Conservation (phyloP, 2,888 invertebrate species). For the Xestobium rufovillosum region DNA sequence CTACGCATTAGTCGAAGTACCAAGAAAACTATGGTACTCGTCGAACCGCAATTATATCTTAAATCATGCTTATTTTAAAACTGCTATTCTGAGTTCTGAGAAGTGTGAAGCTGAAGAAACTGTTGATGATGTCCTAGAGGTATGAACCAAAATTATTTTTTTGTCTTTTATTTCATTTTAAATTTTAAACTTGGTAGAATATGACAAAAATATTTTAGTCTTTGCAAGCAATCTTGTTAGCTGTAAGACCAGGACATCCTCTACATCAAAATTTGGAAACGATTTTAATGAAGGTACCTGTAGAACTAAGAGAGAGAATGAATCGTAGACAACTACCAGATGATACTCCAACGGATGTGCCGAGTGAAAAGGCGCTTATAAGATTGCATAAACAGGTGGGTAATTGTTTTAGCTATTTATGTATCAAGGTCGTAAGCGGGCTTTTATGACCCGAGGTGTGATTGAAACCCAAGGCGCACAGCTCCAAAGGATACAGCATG, state of each 20-base stretch:
- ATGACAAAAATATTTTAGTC: slow-evolving; percentile 51
- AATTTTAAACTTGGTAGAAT: slow-evolving; percentile 6
- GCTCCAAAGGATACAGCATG: no score
- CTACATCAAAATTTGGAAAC: slow-evolving; percentile 77
- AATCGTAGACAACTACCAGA: slow-evolving; percentile 53
- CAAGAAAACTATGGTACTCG: slow-evolving; percentile 84
- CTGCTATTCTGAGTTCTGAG: slow-evolving; percentile 88
- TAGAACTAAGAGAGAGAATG: slow-evolving; percentile 67
- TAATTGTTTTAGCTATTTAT: no score
- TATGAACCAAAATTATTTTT: slow-evolving; percentile 41
- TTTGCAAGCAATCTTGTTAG: slow-evolving; percentile 70
- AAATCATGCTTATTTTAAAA: slow-evolving; percentile 84
- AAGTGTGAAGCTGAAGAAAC: slow-evolving; percentile 96
- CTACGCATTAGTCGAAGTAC: slow-evolving; percentile 94
- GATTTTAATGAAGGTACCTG: slow-evolving; percentile 80
- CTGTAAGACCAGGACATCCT: slow-evolving; percentile 68
- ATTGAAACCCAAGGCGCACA: no score
- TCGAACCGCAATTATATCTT: slow-evolving; percentile 79
- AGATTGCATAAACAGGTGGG: slow-evolving; percentile 84
- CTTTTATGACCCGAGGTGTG: no score
- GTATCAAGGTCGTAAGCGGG: no score
- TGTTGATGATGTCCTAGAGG: slow-evolving; percentile 90
- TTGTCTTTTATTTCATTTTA: slow-evolving; percentile 1
- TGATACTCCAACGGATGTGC: slow-evolving; percentile 56
- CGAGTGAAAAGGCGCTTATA: slow-evolving; percentile 78